These are phyloP conservation scores for Eupithecia pulchellata DNA, from an alignment of 2,888 invertebrate species.

Conservation along the genomic window DNA sequence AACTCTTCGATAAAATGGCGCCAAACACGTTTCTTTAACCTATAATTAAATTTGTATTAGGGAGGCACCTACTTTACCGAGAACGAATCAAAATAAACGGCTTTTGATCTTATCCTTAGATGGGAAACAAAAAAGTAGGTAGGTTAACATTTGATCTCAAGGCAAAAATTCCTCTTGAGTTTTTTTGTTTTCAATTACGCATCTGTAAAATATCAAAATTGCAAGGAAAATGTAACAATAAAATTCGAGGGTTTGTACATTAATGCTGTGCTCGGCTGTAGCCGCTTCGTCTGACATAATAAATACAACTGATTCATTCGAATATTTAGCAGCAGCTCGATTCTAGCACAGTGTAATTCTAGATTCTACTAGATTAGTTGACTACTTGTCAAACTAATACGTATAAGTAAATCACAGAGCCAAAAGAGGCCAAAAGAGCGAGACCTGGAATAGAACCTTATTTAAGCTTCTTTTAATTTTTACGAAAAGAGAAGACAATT, in stretches of 20 bases:
- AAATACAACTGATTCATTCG: neutral
- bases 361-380: too few species aligned
- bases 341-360: too few species aligned
- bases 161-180: neutral
- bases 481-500: neutral
- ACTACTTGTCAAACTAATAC: too few species aligned
- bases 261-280: neutral
- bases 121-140: conserved; percentile 2
- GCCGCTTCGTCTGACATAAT: neutral
- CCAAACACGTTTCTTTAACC: conserved; percentile 18
- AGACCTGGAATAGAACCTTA: neutral
- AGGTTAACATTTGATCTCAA: neutral
- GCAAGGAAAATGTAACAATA: neutral
- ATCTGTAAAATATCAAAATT: neutral
- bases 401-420: too few species aligned
- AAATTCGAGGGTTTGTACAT: neutral
- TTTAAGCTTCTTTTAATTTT: too few species aligned
- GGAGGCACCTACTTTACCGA: conserved; percentile 7
- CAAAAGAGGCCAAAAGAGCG: too few species aligned
- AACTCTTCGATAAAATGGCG: conserved; percentile 16
- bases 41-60: conserved; percentile 15
- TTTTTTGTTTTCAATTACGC: neutral
- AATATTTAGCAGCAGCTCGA: neutral
- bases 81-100: conserved; percentile 12
- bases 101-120: conserved; percentile 10